Conservation (phyloP, 2,888 invertebrate genomes). For the Cryptophagus acutangulus region DNA sequence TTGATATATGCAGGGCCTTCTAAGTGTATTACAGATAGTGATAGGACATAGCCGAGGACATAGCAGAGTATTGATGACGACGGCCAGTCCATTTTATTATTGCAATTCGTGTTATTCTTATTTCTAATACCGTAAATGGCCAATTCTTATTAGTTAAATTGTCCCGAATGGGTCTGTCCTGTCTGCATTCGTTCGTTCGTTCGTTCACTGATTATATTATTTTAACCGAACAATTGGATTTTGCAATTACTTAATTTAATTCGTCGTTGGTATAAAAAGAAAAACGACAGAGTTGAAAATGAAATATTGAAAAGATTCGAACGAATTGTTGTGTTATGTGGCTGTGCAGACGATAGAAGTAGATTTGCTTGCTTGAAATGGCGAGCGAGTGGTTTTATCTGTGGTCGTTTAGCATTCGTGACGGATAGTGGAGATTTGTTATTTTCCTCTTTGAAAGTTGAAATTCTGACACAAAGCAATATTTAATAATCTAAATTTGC, state of each 20-base stretch:
- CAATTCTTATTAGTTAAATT: constrained; percentile 31
- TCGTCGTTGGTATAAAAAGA: too few species aligned
- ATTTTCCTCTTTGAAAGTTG: constrained; percentile 28
- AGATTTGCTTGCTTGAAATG: constrained; percentile 19
- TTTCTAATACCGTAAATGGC: constrained; percentile 41
- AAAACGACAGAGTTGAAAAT: too few species aligned
- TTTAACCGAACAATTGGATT: too few species aligned
- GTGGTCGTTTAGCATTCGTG: constrained; percentile 25
- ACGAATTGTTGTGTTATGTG: constrained; percentile 1
- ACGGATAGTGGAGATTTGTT: constrained; percentile 29
- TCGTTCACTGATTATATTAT: too few species aligned
- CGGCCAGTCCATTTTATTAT: constrained; percentile 43
- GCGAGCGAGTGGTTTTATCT: constrained; percentile 20
- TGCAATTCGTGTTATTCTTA: constrained; percentile 39
- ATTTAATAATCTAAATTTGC: constrained; percentile 40
- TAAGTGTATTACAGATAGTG: constrained; percentile 48
- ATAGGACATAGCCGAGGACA: constrained; percentile 40
- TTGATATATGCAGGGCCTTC: constrained; percentile 45
- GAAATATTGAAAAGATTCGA: too few species aligned
- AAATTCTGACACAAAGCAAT: constrained; percentile 30
- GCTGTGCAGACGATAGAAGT: constrained; percentile 15
- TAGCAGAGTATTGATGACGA: constrained; percentile 43
- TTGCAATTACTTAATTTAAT: too few species aligned
- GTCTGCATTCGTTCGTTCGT: constrained; percentile 4
- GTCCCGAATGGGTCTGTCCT: constrained; percentile 8